Percentiles rank a stretch among this genome's conserved stretches.
phyloP scores from a whole-genome alignment of 1,140 invertebrate genomes.

The Pinna nobilis region DNA sequence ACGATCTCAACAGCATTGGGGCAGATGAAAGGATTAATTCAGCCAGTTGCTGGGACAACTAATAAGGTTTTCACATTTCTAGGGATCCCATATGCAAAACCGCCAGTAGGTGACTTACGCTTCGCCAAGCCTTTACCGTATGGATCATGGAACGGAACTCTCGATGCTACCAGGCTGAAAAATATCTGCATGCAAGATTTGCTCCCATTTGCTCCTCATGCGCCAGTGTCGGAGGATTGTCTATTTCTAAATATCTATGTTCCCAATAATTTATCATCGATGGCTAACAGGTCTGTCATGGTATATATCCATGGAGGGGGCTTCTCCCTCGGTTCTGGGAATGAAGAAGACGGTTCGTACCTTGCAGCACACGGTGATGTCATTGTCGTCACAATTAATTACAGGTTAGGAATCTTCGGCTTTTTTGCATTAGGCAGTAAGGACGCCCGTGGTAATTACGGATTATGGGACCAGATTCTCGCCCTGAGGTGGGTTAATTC shows the following conservation, averaged over 20 bases:
- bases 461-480: constrained; percentile 70
- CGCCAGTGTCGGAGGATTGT: constrained; percentile 50
- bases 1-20: not conserved
- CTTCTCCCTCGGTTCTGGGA: constrained; percentile 88
- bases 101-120: not conserved
- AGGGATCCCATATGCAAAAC: constrained; percentile 6
- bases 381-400: constrained; percentile 96
- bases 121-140: not conserved
- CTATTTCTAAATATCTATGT: constrained; percentile 61
- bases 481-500: constrained; percentile 70
- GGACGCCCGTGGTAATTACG: constrained; percentile 69
- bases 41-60: not conserved
- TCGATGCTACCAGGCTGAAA: not conserved
- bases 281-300: constrained; percentile 87
- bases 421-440: constrained; percentile 40
- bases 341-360: constrained; percentile 91
- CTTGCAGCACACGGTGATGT: constrained; percentile 85
- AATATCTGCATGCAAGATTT: too few relatives aligned
- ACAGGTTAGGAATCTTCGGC: constrained; percentile 82
- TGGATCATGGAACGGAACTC: not conserved
- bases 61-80: not conserved
- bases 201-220: not conserved
- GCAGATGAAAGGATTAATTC: not conserved
- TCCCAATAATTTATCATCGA: constrained; percentile 27
- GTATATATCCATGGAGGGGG: constrained; percentile 96